phyloP scores from a whole-genome alignment of 2,797 vertebrate genomes.

The Catharus ustulatus region DNA sequence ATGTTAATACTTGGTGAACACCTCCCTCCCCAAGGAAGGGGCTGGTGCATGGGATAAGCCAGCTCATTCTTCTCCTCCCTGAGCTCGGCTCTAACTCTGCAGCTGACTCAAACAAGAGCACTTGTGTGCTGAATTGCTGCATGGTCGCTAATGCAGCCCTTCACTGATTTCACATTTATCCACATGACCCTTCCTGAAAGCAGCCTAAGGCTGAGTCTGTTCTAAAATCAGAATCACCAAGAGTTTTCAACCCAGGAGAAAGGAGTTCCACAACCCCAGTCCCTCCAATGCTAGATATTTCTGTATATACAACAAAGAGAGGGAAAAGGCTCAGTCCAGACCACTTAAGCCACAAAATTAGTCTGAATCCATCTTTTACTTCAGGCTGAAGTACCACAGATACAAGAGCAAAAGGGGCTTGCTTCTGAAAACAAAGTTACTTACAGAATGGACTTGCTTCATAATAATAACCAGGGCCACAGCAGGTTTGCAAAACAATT shows the following conservation, averaged over 20 bases:
- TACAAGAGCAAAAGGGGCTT: background rate
- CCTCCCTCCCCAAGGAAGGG: background rate
- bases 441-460: background rate
- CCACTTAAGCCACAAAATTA: background rate
- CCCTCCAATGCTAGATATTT: background rate
- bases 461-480: background rate
- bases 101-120: background rate
- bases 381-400: background rate
- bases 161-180: background rate
- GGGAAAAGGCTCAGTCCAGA: background rate
- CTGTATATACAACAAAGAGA: background rate
- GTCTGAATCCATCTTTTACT: background rate
- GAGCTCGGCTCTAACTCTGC: background rate
- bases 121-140: background rate
- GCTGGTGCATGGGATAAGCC: background rate
- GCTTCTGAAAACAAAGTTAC: background rate
- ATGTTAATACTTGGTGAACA: background rate
- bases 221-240: background rate
- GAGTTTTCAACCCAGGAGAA: background rate
- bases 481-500: background rate
- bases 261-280: background rate
- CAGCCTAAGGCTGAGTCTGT: background rate
- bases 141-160: background rate
- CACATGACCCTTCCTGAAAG: background rate
- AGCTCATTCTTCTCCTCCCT: background rate